These are phyloP conservation scores for Pelodytes ibericus DNA, from an alignment of 2,797 vertebrate genomes.

Conservation along the genomic window DNA sequence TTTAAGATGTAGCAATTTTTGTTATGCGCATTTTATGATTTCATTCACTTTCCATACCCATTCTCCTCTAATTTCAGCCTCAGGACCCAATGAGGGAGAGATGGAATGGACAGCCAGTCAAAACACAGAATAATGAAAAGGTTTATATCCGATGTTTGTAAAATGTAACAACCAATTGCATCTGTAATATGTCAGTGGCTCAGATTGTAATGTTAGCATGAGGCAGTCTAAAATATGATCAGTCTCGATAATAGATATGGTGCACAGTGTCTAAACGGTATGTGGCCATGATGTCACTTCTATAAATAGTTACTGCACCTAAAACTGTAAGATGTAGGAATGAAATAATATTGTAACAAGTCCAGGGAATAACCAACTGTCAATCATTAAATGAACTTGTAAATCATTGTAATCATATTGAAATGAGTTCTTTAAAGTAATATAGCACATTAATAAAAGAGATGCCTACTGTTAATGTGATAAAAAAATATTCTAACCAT, in stretches of 20 bases:
- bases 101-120: slow-evolving; percentile 45
- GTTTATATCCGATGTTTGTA: slow-evolving; percentile 62
- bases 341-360: no score
- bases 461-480: no score
- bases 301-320: neutral
- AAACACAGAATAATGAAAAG: slow-evolving; percentile 62
- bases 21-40: slow-evolving; percentile 23
- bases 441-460: no score
- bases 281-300: neutral
- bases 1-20: neutral
- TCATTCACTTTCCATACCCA: slow-evolving; percentile 43
- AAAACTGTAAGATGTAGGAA: neutral
- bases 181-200: slow-evolving; percentile 18
- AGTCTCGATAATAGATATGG: neutral
- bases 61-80: slow-evolving; percentile 50
- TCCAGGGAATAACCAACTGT: no score
- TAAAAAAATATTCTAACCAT: no score
- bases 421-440: no score
- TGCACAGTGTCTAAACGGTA: neutral
- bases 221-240: neutral
- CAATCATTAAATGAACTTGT: no score
- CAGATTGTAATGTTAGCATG: slow-evolving; percentile 19
- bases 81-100: slow-evolving; percentile 45
- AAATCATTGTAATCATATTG: no score
- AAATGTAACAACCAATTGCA: slow-evolving; percentile 45